Evolutionary conservation across 2,113 vertebrate species (phyloP).

Genomic region (Syrrhaptes paradoxus): DNA sequence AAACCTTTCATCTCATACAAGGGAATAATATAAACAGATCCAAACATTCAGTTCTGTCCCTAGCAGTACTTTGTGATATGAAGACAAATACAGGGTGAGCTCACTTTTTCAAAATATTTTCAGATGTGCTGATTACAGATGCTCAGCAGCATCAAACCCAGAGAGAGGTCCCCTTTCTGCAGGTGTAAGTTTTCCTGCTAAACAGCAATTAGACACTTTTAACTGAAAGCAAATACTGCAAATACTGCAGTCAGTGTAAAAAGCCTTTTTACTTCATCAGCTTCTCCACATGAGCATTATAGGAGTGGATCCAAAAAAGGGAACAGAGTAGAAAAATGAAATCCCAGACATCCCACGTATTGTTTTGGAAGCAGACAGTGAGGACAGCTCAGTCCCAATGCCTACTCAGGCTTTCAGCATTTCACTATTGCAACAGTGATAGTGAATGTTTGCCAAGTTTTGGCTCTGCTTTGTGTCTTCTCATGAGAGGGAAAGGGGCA

Average conservation of each 20-base stretch:
- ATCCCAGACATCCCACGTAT: not conserved
- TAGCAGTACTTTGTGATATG: not conserved
- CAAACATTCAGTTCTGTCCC: not conserved
- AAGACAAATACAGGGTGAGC: not conserved
- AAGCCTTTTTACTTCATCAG: not conserved
- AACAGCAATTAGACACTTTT: not conserved
- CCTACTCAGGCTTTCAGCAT: not conserved
- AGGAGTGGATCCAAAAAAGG: not conserved
- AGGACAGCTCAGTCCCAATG: not conserved
- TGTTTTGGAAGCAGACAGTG: not conserved
- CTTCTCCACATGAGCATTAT: not conserved
- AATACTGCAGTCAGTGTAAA: not conserved
- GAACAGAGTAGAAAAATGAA: not conserved
- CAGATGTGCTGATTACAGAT: not conserved
- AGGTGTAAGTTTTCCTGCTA: not conserved
- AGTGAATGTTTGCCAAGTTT: not conserved
- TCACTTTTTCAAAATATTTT: not conserved
- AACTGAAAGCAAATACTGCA: not conserved
- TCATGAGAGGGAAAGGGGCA: not conserved
- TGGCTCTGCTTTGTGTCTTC: not conserved
- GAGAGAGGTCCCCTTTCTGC: not conserved
- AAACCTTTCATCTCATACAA: not conserved
- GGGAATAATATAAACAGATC: not conserved
- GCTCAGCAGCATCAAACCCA: not conserved
- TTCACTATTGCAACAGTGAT: not conserved